phyloP scores from a whole-genome alignment of 2,888 invertebrate genomes.

The Phengaris arion region DNA sequence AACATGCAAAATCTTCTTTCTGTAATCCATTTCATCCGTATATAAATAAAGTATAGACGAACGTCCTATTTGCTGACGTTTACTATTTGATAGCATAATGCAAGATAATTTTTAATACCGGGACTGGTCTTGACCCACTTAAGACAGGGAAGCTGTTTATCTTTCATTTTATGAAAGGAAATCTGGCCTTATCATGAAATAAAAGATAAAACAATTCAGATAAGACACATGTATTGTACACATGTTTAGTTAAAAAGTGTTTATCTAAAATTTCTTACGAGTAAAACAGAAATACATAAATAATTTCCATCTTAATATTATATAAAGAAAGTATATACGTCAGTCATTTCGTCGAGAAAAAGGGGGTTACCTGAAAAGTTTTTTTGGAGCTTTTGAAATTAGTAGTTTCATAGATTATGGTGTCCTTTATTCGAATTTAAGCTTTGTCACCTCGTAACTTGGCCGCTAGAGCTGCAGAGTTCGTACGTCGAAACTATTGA shows the following conservation, averaged over 20 bases:
- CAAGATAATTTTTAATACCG: conserved; percentile 13
- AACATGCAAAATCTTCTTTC: neutral
- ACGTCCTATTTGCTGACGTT: neutral
- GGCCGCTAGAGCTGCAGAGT: neutral
- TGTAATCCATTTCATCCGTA: neutral
- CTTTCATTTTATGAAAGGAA: neutral
- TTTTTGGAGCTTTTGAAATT: too few species aligned
- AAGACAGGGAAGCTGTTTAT: neutral
- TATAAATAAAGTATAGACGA: neutral
- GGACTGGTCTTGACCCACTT: conserved; percentile 17
- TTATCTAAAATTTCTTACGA: neutral
- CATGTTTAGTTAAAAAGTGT: neutral
- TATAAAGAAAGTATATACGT: too few species aligned
- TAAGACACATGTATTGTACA: neutral
- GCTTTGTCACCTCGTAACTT: neutral
- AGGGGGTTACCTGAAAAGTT: too few species aligned
- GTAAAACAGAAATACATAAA: too few species aligned
- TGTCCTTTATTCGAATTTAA: too few species aligned
- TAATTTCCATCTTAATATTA: too few species aligned
- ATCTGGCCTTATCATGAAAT: too few species aligned
- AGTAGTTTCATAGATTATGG: too few species aligned
- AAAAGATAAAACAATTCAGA: neutral
- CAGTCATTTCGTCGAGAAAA: too few species aligned
- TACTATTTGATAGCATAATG: neutral
- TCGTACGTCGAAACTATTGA: too few species aligned